Evolutionary conservation across 2,113 vertebrate genomes (phyloP).

Genomic region (Embiotoca jacksoni): DNA sequence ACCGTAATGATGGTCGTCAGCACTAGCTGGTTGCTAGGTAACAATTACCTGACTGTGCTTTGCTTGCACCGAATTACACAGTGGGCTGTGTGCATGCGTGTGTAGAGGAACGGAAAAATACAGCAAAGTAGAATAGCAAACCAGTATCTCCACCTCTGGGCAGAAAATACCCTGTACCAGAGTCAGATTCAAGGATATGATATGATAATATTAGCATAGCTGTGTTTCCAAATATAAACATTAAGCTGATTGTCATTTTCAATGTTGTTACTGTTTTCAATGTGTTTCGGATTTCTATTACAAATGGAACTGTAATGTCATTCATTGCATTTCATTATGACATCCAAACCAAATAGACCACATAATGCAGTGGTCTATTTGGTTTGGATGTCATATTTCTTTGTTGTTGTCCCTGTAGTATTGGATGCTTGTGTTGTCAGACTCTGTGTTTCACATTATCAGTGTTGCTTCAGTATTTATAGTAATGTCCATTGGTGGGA

Average conservation of each 20-base stretch:
- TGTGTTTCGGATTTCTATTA: background rate
- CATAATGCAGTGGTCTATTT: background rate
- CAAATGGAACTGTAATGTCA: background rate
- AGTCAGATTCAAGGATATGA: background rate
- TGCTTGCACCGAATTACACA: slow-evolving; percentile 79
- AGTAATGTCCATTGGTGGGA: slow-evolving; percentile 20
- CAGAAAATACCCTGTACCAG: slow-evolving; percentile 36
- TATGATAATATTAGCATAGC: slow-evolving; percentile 14
- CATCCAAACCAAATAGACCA: too few species aligned
- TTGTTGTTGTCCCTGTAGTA: background rate
- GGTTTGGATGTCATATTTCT: background rate
- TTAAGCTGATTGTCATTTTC: background rate
- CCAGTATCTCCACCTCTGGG: slow-evolving; percentile 51
- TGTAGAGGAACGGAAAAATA: slow-evolving; percentile 67
- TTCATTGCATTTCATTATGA: background rate
- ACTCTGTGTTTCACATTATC: background rate
- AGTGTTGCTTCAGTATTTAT: slow-evolving; percentile 40
- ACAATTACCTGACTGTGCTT: slow-evolving; percentile 87
- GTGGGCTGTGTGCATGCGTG: slow-evolving; percentile 48
- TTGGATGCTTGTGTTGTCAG: background rate
- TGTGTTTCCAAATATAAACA: background rate
- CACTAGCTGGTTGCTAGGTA: slow-evolving; percentile 86
- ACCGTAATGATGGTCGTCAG: slow-evolving; percentile 84
- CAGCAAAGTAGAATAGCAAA: slow-evolving; percentile 59
- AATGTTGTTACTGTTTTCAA: background rate